Percentiles rank a stretch among this genome's conserved stretches.
Conservation (phyloP, 2,888 invertebrate genomes). For the Halictus quadricinctus region DNA sequence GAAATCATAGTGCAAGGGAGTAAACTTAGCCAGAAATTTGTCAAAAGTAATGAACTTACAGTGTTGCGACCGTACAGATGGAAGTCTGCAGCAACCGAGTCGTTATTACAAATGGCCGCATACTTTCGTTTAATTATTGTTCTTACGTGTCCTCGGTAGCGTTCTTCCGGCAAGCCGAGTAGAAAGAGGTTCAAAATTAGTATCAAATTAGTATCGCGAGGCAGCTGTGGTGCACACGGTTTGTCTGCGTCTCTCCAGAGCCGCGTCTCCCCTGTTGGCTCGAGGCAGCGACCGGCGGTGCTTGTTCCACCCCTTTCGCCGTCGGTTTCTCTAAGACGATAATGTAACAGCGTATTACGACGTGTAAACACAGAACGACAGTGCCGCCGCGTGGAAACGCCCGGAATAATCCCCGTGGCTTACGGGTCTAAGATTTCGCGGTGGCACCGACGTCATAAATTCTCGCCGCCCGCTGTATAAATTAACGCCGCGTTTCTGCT, state of each 20-base stretch:
- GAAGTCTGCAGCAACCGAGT: too few species aligned
- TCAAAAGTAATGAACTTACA: not conserved
- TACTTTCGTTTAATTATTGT: constrained; percentile 3
- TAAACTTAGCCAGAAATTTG: too few species aligned
- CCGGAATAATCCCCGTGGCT: constrained; percentile 40
- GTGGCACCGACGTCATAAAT: constrained; percentile 36
- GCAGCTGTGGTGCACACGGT: constrained; percentile 8
- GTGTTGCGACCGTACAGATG: not conserved
- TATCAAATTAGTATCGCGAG: constrained; percentile 23
- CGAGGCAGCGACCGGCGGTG: not conserved
- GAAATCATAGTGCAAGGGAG: too few species aligned
- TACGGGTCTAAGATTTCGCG: constrained; percentile 41
- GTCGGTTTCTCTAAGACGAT: constrained; percentile 27
- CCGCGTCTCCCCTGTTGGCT: not conserved
- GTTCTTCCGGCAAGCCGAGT: not conserved
- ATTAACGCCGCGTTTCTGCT: constrained; percentile 16
- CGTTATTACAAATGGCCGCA: not conserved
- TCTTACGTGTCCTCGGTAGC: not conserved
- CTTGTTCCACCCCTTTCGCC: constrained; percentile 5
- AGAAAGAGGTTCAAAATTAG: constrained; percentile 15
- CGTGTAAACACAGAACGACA: constrained; percentile 47
- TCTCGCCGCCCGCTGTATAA: constrained; percentile 3
- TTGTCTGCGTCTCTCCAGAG: not conserved
- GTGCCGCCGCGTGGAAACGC: constrained; percentile 21
- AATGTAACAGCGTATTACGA: constrained; percentile 48